Conservation (phyloP, 2,113 vertebrate species). For the Pseudopodoces humilis region DNA sequence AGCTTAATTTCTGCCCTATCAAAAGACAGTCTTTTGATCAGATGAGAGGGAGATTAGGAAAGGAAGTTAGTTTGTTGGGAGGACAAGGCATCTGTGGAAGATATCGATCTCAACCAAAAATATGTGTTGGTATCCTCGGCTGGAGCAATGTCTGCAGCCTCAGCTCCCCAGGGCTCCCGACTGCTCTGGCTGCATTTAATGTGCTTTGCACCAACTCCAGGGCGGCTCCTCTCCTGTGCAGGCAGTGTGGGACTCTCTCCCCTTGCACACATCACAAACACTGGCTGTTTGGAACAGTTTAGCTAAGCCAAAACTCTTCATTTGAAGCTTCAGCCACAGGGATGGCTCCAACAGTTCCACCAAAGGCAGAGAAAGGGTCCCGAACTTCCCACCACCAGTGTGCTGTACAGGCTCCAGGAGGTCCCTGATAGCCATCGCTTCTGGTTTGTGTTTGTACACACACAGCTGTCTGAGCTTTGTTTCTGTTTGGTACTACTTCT, state of each 20-base stretch:
- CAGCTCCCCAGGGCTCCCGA: not conserved
- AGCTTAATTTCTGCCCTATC: not conserved
- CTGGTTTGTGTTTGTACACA: not conserved
- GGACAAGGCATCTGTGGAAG: slow-evolving; percentile 11
- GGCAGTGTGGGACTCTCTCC: not conserved
- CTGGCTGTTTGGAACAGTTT: not conserved
- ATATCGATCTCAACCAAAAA: not conserved
- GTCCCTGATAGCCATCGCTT: not conserved
- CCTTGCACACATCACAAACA: not conserved
- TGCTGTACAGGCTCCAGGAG: not conserved
- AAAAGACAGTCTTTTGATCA: not conserved
- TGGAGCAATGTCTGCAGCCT: not conserved
- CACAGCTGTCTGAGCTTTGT: not conserved
- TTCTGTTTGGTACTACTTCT: not conserved
- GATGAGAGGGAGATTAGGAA: not conserved
- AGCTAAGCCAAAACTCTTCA: not conserved
- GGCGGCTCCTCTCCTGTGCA: not conserved
- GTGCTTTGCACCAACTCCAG: not conserved
- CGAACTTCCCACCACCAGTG: not conserved
- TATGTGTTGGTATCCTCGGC: not conserved
- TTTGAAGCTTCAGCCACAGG: not conserved
- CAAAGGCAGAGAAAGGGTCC: not conserved
- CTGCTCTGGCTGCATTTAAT: not conserved
- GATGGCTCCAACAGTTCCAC: not conserved
- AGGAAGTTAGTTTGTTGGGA: not conserved